Conservation (phyloP, 2,797 vertebrate species). For the Botia kubotai region DNA sequence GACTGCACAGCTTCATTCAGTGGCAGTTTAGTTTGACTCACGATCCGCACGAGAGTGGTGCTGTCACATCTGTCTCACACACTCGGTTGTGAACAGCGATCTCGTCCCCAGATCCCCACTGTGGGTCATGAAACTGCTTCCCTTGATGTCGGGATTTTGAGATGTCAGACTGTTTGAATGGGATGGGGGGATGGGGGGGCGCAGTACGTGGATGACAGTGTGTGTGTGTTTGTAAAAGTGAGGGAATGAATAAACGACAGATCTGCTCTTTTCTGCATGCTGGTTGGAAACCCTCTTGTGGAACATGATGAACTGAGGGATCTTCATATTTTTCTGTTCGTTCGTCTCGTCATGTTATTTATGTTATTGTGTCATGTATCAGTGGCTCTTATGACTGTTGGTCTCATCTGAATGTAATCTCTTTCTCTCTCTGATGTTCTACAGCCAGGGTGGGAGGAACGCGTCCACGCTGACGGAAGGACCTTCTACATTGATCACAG, state of each 20-base stretch:
- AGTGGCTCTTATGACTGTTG: slow-evolving; percentile 30
- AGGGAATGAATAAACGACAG: background rate
- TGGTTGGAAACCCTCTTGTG: slow-evolving; percentile 33
- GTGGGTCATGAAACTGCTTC: slow-evolving; percentile 32
- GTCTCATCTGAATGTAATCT: background rate
- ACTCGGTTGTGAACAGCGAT: slow-evolving; percentile 25
- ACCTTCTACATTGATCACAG: slow-evolving; percentile 99
- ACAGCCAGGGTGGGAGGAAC: slow-evolving; percentile 98
- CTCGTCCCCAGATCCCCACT: slow-evolving; percentile 14
- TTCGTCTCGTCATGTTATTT: slow-evolving; percentile 22
- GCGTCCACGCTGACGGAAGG: slow-evolving; percentile 94
- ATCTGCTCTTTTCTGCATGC: slow-evolving; percentile 43
- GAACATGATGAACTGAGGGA: slow-evolving; percentile 14
- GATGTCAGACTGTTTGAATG: slow-evolving; percentile 25
- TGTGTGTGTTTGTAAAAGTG: slow-evolving; percentile 18
- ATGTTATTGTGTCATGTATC: too few species aligned
- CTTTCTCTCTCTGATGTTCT: slow-evolving; percentile 39
- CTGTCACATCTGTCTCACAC: background rate
- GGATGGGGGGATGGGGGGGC: too few species aligned
- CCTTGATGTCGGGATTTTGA: slow-evolving; percentile 32
- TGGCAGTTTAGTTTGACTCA: slow-evolving; percentile 34
- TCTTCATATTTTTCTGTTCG: slow-evolving; percentile 29
- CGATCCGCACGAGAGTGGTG: slow-evolving; percentile 14
- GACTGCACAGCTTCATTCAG: slow-evolving; percentile 18
- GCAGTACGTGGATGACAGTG: background rate